Evolutionary conservation across 2,797 vertebrate species (phyloP), one percentile per base, ranked within the genome.

Genomic region (Neosilurus hyrtlii): DNA sequence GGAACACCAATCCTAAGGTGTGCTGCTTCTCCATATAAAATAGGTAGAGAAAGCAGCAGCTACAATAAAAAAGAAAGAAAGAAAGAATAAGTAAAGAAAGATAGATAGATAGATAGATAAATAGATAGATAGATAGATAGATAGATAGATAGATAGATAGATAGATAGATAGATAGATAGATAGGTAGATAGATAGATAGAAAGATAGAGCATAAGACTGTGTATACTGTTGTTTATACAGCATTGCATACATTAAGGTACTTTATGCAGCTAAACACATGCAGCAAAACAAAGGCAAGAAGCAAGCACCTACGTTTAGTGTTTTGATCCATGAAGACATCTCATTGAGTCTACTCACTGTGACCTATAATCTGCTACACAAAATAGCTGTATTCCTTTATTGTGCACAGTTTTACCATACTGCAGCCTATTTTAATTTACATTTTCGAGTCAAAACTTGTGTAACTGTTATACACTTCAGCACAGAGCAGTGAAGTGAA

Each of bases 1-100:
- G 94, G 93, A 76, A 96, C 94, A 67, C 94, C 93, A 11, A 95
- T 92, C 70, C 91, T 89, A 35, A 95, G 88, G 88, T 92, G 93
- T 37, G 90, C 89, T 2, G 89, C 90, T 57, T 90, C 89, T 61
- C 91, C 91, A 8, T 87, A 92, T 84, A 86, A 88, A 84, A 91
- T 75, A 18, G 75, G 82, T 84, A 88, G n/a, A 22, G 88, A 66
- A 3, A 88, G 70, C 85, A 91, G 77, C 88, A 85, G 82, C 92
- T 94, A 85, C 87, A 86, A 72, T 20, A 63, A n/a, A 68, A 4
- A 88, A 89, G 85, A 2, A 67, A 43, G 30, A 30, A 30, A 30
- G 30, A 30, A 30, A 30, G 30, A 30, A 30, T 30, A 30, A 30
- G 30, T 30, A 30, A 30, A 30, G 43, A 43, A 5, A 43, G 43